Evolutionary conservation across 2,113 vertebrate species (phyloP), one percentile per base, ranked within the genome.

Genomic region (Crotalus horridus): DNA sequence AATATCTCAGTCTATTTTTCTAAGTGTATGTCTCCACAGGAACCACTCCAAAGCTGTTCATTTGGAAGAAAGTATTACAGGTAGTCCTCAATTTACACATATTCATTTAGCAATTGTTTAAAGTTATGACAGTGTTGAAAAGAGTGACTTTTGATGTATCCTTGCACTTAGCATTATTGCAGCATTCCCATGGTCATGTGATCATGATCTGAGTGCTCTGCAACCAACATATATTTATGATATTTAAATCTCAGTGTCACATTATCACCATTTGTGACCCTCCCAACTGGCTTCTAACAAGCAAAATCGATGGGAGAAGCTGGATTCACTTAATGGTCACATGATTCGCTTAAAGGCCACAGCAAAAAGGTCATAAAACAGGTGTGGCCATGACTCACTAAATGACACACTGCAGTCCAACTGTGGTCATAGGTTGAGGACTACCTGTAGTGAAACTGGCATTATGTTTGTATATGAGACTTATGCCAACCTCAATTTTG

Each of bases 11-110:
- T 43, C 64, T 89, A 48, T 92, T 89, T 85, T 89, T 85, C 86
- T 55, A 56, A 89, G 88, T 85, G 92, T 59, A 89, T 85, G 39
- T 85, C 54, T 89, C 39, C 54, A 85, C 88, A 89, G 92, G 88
- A 92, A 85, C 39, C 88, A 59, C 33, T 89, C 64, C 43, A 89
- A 92, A 89, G 58, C 20, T 20, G 17, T 88, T 85, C 64, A 92
- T 74, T 59, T 85, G 69, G 59, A 88, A 43, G 59, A 74, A 88
- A 74, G 48, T 61, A 55, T 69, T 55, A 8, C 88, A 69, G 29
- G 29, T 69, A 15, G 29, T 69, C 64, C 64, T 69, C 29, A 69
- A 69, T 69, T 69, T 69, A 33, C n/a, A 69, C n/a, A 6, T 17
- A 69, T 33, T 69, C 64, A 7, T 69, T 69, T 69, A 69, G 4